Percentiles rank a stretch among this genome's conserved stretches.
These are phyloP conservation scores for Marmota monax DNA, from an alignment of 2,113 vertebrate genomes.

Conservation along the genomic window DNA sequence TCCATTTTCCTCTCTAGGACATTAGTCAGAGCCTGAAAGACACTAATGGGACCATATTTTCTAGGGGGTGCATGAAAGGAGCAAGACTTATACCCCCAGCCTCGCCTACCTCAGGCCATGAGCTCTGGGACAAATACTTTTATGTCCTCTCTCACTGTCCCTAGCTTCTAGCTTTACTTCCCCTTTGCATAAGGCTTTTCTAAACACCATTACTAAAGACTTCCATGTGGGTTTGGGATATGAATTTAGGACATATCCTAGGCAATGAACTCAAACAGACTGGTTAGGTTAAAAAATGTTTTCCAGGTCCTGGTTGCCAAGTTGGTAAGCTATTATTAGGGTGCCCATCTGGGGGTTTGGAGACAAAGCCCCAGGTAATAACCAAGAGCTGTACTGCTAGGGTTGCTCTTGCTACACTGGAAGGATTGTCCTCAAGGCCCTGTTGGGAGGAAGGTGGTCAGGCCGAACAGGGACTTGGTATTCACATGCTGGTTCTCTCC, in stretches of 20 bases:
- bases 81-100: background rate
- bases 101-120: background rate
- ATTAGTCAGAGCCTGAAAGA: background rate
- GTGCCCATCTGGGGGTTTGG: background rate
- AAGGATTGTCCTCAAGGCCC: background rate
- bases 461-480: background rate
- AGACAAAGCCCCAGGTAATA: background rate
- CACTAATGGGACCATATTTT: background rate
- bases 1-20: background rate
- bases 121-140: background rate
- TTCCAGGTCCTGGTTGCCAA: background rate
- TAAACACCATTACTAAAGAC: background rate
- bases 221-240: background rate
- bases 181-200: background rate
- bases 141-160: background rate
- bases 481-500: background rate
- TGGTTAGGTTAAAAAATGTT: background rate
- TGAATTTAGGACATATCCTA: background rate
- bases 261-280: conserved; percentile 18
- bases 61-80: background rate
- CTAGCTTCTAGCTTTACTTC: background rate
- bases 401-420: no score
- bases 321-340: background rate
- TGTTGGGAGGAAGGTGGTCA: background rate
- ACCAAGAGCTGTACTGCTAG: background rate